A percentile compares a stretch with the other conserved stretches of the same genome.
Conservation (phyloP, 2,888 invertebrate genomes). For the Germaria angustata region DNA sequence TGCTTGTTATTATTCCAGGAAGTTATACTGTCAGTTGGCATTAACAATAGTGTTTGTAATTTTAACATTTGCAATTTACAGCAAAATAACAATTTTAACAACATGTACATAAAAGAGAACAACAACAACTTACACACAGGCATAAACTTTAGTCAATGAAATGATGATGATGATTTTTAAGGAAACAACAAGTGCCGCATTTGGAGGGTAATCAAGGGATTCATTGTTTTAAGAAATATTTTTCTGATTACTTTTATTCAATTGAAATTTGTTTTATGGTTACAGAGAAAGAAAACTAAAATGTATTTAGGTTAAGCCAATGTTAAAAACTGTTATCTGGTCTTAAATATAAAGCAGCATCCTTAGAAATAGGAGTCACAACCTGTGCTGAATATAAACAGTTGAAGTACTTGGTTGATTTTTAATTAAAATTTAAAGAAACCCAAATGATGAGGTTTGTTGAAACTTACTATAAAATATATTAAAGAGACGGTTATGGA, state of each 20-base stretch:
- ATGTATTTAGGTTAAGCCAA: neutral
- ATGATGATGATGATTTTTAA: slow-evolving; percentile 33
- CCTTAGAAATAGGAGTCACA: too few species aligned
- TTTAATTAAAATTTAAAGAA: too few species aligned
- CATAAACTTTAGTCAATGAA: slow-evolving; percentile 1
- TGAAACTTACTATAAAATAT: too few species aligned
- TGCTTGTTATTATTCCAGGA: slow-evolving; percentile 37
- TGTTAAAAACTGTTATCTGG: neutral
- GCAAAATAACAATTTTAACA: slow-evolving; percentile 41
- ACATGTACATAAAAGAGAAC: neutral
- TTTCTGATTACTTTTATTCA: neutral
- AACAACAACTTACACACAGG: neutral
- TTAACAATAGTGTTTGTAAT: slow-evolving; percentile 65
- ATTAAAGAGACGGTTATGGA: too few species aligned
- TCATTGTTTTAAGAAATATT: slow-evolving; percentile 36
- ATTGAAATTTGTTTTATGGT: slow-evolving; percentile 11
- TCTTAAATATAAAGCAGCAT: neutral
- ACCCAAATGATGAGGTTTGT: too few species aligned
- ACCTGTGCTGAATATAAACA: neutral
- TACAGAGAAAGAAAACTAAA: neutral
- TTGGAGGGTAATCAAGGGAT: slow-evolving; percentile 64
- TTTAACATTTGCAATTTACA: slow-evolving; percentile 62
- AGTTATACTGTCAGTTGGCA: slow-evolving; percentile 58
- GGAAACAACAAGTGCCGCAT: slow-evolving; percentile 33
- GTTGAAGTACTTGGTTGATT: too few species aligned